A percentile compares a stretch with the other conserved stretches of the same genome.
phyloP scores from a whole-genome alignment of 2,888 invertebrate species.

The Crossocerus cetratus region DNA sequence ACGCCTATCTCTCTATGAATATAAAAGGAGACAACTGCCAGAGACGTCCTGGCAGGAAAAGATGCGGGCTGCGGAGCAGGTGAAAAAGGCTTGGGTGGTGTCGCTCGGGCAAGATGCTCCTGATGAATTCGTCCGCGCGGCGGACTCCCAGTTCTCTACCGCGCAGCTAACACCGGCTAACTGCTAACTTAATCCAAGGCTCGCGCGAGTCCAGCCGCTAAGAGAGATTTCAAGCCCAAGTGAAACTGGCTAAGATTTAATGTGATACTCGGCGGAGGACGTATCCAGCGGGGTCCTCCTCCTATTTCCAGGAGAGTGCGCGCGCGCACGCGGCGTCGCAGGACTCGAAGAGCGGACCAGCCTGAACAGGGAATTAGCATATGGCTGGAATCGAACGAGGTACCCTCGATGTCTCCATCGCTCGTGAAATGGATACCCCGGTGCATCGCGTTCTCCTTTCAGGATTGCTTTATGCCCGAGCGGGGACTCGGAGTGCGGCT shows the following conservation, averaged over 20 bases:
- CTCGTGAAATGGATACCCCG: slow-evolving; percentile 73
- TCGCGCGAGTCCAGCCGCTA: slow-evolving; percentile 14
- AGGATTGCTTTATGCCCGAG: slow-evolving; percentile 72
- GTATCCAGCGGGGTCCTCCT: slow-evolving; percentile 49
- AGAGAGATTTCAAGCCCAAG: slow-evolving; percentile 7
- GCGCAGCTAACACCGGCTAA: neutral
- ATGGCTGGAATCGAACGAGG: slow-evolving; percentile 69
- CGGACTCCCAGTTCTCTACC: neutral
- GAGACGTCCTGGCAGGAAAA: neutral
- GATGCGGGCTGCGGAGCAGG: slow-evolving; percentile 59
- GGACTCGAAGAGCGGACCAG: slow-evolving; percentile 43
- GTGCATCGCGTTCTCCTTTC: slow-evolving; percentile 69
- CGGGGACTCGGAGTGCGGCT: slow-evolving; percentile 63
- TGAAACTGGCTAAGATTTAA: slow-evolving; percentile 46
- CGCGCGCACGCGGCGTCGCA: slow-evolving; percentile 33
- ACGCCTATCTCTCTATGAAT: neutral
- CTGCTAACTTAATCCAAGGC: neutral
- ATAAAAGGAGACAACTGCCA: neutral
- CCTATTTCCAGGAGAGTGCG: slow-evolving; percentile 45
- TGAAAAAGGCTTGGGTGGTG: slow-evolving; percentile 36
- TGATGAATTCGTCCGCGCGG: slow-evolving; percentile 11
- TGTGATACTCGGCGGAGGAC: slow-evolving; percentile 29
- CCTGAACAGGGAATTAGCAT: slow-evolving; percentile 68
- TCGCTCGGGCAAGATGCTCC: slow-evolving; percentile 37
- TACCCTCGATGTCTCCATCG: slow-evolving; percentile 73